Base-by-base conservation (phyloP, 2,113 vertebrate genomes). In the Larimichthys crocea region DNA sequence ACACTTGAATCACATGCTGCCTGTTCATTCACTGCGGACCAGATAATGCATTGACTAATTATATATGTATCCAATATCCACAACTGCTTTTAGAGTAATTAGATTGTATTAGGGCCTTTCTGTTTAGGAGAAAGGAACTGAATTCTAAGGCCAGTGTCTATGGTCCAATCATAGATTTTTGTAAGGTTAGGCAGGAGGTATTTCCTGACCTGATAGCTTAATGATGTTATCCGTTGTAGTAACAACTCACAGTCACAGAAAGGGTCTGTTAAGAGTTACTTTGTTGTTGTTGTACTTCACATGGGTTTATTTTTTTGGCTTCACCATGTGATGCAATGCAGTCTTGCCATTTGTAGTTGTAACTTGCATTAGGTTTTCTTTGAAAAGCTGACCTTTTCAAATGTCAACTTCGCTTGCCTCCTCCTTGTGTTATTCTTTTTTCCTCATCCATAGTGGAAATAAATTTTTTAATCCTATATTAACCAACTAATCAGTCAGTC, bases 341-440 rank as follows among this genome's bases (percentile, higher is more conserved):
- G 35, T 26, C 31, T 65, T 44, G n/a, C 22, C 50, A 46, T 56
- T 29, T 26, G 35, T 64, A 29, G 12, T 20, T 64, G 60, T 4
- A 48, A 50, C 53, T 73, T 74, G n/a, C 0, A 11, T 3, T 66
- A 29, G 52, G 24, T 35, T 72, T 72, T 46, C 67, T 57, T 72
- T 31, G 35, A 49, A 62, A 63, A 62, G 57, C 24, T 53, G 73
- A 75, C 61, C 60, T 76, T 65, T 76, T 65, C 49, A 80, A 76
- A 73, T 53, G 44, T 69, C 64, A 74, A 64, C 53, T 35, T 24
- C 4, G 0, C 10, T 53, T 12, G 70, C 19, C 35, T 71, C 40
- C 40, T 76, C 35, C 65, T 8, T 60, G 12, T 29, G 29, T 12
- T 52, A 26, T 35, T 35, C 1, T 11, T 71, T n/a, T 9, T 29